Evolutionary conservation across 2,888 invertebrate species (phyloP).

Genomic region (Stramonita haemastoma): DNA sequence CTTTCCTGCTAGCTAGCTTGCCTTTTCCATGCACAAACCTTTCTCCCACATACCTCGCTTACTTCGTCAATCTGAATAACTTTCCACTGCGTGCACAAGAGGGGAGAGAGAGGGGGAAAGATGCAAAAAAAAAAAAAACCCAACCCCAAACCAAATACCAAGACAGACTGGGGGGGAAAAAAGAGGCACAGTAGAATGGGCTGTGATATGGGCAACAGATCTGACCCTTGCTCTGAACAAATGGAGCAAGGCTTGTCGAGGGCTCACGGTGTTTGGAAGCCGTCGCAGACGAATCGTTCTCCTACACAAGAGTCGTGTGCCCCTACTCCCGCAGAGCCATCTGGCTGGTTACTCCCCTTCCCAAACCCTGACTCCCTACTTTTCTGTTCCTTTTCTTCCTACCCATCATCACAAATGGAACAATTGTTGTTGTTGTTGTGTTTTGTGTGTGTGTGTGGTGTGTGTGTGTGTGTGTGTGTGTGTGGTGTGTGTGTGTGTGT

Average conservation of each 20-base stretch:
- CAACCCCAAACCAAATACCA: background rate
- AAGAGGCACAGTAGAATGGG: background rate
- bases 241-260: slow-evolving; percentile 40
- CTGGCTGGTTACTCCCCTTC: background rate
- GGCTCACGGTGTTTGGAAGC: background rate
- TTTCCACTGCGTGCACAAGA: background rate
- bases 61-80: background rate
- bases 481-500: no score
- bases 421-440: no score
- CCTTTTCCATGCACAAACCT: background rate
- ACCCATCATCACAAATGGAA: no score
- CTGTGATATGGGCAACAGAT: slow-evolving; percentile 34
- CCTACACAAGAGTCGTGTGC: slow-evolving; percentile 34
- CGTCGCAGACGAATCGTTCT: background rate
- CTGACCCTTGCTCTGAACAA: slow-evolving; percentile 38
- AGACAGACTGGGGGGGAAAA: background rate
- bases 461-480: no score
- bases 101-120: background rate
- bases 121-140: background rate
- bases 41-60: background rate
- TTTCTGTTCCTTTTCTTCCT: no score
- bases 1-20: background rate
- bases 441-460: no score
- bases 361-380: background rate
- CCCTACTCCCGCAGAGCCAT: background rate